Percentiles rank a stretch among this genome's conserved stretches.
Conservation (phyloP, 2,888 invertebrate species). For the Ypsolopha sequella region DNA sequence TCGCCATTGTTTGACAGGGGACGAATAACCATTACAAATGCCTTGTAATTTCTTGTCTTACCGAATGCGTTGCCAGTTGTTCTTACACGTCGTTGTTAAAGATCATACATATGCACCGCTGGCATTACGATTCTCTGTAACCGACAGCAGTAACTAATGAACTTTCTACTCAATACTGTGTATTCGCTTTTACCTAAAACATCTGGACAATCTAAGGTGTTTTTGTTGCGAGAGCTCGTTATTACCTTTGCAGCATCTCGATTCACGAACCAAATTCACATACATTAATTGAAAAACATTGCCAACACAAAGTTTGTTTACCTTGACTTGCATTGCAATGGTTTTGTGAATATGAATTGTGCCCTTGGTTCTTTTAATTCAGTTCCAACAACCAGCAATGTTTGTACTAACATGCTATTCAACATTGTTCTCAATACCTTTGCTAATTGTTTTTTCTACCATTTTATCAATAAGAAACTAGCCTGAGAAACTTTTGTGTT, state of each 20-base stretch:
- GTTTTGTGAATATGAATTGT: background rate
- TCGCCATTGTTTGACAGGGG: constrained; percentile 68
- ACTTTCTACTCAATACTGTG: constrained; percentile 2
- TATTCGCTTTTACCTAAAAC: background rate
- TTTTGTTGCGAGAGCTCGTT: background rate
- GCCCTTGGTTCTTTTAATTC: background rate
- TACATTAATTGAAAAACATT: background rate
- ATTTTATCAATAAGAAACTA: no score
- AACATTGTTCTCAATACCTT: no score
- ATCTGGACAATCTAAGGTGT: constrained; percentile 1
- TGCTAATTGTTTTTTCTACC: no score
- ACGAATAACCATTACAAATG: constrained; percentile 20
- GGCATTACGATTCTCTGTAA: background rate
- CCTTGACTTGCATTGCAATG: background rate
- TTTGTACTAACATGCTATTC: no score
- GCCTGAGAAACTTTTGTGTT: background rate
- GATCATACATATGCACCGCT: background rate
- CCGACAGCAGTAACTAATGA: background rate
- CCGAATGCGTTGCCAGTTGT: constrained; percentile 14
- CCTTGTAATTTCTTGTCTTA: constrained; percentile 22
- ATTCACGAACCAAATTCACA: background rate
- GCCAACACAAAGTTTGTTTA: background rate
- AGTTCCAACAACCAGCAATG: background rate
- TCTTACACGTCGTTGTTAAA: constrained; percentile 3
- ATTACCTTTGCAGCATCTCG: no score